A percentile compares a stretch with the other conserved stretches of the same genome.
Conservation (phyloP, 2,797 vertebrate genomes). For the Liparis tanakae region DNA sequence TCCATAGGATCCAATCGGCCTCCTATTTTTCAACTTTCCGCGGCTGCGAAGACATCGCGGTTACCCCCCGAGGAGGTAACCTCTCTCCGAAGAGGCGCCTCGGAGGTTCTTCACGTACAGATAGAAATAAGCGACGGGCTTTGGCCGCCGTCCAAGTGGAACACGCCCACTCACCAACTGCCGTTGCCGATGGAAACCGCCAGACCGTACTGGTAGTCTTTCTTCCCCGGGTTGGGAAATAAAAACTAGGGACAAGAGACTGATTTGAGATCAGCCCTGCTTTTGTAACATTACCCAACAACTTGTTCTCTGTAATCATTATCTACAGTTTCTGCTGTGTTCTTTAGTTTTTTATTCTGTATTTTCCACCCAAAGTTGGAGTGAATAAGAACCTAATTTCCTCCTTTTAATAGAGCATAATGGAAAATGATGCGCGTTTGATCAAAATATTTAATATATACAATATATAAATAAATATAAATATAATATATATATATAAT, state of each 20-base stretch:
- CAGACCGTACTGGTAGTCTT: constrained; percentile 42
- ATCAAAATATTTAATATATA: background rate
- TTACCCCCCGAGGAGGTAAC: constrained; percentile 24
- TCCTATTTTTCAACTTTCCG: no score
- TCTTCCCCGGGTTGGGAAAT: constrained; percentile 26
- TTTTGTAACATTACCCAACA: constrained; percentile 9
- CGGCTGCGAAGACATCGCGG: constrained; percentile 1
- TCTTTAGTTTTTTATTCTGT: background rate
- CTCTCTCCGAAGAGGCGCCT: constrained; percentile 5
- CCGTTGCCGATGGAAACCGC: constrained; percentile 50
- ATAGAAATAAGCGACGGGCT: constrained; percentile 52
- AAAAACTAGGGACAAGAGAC: constrained; percentile 20
- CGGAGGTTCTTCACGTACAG: constrained; percentile 33
- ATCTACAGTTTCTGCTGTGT: background rate
- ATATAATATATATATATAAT: no score
- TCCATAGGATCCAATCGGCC: constrained; percentile 8
- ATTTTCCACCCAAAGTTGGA: constrained; percentile 11
- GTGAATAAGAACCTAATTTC: constrained; percentile 9
- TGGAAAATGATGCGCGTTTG: background rate
- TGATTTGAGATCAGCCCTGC: constrained; percentile 27
- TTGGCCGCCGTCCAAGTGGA: constrained; percentile 54
- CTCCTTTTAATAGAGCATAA: constrained; percentile 6
- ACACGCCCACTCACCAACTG: constrained; percentile 62
- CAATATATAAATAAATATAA: no score
- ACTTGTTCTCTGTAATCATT: background rate